Percentiles rank a stretch among this genome's conserved stretches.
These are phyloP conservation scores for Semnornis frantzii DNA, from an alignment of 2,113 vertebrate species.

Conservation along the genomic window DNA sequence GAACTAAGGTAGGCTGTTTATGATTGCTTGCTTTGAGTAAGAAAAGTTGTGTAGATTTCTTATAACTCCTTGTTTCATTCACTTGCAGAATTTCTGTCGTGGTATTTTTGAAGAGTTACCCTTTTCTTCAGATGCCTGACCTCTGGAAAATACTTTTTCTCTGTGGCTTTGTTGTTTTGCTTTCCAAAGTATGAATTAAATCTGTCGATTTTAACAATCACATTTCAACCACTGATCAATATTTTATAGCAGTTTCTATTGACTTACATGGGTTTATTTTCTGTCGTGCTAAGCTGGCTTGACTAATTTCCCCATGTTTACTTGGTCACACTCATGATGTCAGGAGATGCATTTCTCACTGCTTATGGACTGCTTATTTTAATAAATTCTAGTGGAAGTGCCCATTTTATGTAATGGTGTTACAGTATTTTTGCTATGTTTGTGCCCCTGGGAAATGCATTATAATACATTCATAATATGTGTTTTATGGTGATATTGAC, in stretches of 20 bases:
- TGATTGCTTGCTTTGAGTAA: neutral
- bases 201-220: neutral
- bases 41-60: neutral
- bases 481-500: neutral
- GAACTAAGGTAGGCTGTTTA: neutral
- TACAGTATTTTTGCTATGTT: neutral
- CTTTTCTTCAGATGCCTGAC: neutral
- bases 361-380: neutral
- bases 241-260: neutral
- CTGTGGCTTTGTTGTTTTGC: neutral
- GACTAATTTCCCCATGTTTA: neutral
- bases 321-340: neutral
- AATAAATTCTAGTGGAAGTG: neutral
- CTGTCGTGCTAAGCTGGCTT: neutral
- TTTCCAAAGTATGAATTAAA: neutral
- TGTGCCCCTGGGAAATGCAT: neutral
- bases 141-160: neutral
- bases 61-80: neutral
- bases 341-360: neutral
- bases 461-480: neutral
- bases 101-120: neutral
- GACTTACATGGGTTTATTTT: neutral
- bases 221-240: neutral
- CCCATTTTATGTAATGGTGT: neutral
- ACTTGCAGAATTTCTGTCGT: neutral